Evolutionary conservation across 2,113 vertebrate species (phyloP), one percentile per base, ranked within the genome.

Genomic region (Mobula hypostoma): DNA sequence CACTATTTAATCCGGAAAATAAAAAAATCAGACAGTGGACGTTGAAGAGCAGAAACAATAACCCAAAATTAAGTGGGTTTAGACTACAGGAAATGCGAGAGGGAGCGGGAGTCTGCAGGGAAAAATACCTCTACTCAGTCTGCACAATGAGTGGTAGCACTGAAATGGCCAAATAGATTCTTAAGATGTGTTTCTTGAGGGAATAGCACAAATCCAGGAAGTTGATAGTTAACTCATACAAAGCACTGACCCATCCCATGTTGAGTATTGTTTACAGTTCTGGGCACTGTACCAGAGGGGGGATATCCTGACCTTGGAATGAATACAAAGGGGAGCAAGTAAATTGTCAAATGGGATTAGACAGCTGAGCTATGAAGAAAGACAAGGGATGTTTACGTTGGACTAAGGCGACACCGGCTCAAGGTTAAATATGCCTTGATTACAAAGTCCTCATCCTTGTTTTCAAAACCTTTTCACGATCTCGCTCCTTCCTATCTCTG

Each of bases 171-270:
- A 90, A 90, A 32, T 90, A 68, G 85, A 90, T 90, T 90, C 85
- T 90, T 90, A 66, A 90, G 58, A 66, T 66, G 85, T 90, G 61
- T 90, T 66, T 61, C 85, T 90, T 66, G 19, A 68, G 85, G 85
- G 61, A 90, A 66, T 19, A 66, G 61, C 61, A 90, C 85, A 90
- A 90, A 68, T 68, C 85, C 61, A 90, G 85, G 85, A 90, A 90
- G 12, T 68, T 66, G 85, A 68, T 68, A 90, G 85, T 68, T 90
- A 68, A 63, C 14, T 90, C 32, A 14, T 90, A 90, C 85, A 90
- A 90, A 90, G 85, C 85, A 66, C 85, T 90, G 85, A 66, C 61
- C n/a, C 85, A 88, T 61, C 61, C 85, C 85, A 90, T 32, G 61
- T 90, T 90, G 85, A 90, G 58, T 8, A 66, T 90, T 90, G 85